Percentiles rank a stretch among this genome's conserved stretches.
Conservation (phyloP, 2,797 vertebrate species). For the Galago senegalensis region DNA sequence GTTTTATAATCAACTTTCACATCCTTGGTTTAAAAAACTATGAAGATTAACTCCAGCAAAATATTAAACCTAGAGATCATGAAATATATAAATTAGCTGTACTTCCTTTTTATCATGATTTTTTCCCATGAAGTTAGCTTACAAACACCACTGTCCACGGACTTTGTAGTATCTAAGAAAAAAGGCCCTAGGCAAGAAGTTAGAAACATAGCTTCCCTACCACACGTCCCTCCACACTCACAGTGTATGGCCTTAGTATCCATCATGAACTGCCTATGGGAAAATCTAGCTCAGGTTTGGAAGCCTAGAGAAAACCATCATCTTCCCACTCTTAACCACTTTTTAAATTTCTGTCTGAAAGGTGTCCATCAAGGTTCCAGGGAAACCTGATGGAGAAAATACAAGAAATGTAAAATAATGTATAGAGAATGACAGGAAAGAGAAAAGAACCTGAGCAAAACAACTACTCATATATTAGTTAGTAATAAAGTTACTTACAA, state of each 20-base stretch:
- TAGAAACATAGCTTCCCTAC: background rate
- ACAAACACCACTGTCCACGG: background rate
- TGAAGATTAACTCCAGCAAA: slow-evolving; percentile 44
- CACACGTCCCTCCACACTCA: background rate
- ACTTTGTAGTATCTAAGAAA: background rate
- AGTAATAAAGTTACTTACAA: background rate
- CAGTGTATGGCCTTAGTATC: background rate
- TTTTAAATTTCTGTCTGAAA: slow-evolving; percentile 30
- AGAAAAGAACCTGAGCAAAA: slow-evolving; percentile 25
- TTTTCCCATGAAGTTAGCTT: background rate
- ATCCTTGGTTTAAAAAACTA: slow-evolving; percentile 46
- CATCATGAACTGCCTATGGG: background rate
- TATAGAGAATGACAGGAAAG: background rate
- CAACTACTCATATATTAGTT: background rate
- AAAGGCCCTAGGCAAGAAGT: background rate
- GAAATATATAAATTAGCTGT: slow-evolving; percentile 43
- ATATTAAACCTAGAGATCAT: background rate
- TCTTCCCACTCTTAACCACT: background rate
- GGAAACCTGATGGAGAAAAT: background rate
- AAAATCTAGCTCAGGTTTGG: background rate
- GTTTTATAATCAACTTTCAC: slow-evolving; percentile 20
- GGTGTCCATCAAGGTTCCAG: background rate
- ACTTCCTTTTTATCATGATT: background rate
- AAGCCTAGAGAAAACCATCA: background rate
- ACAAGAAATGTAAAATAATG: background rate